Base-by-base conservation (phyloP, 2,797 vertebrate genomes). In the Glyptemys insculpta region DNA sequence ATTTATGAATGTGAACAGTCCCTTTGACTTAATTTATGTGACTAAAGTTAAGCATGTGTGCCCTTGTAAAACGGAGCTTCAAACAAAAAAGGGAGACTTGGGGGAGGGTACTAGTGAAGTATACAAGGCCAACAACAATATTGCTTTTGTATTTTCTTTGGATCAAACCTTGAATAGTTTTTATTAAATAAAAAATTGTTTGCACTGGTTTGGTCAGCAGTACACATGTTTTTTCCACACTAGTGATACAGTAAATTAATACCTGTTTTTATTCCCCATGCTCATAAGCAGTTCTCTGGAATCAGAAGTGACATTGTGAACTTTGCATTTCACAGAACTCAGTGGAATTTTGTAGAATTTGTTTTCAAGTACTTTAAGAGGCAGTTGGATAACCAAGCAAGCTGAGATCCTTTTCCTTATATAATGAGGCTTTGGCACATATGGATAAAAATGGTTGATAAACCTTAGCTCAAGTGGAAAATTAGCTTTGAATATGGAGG, bases 401-500 rank as follows among this genome's bases (percentile, higher is more conserved):
- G n/a, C 23, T 41, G 21, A 19, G 10, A 23, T 5, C 5, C 19
- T 41, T 82, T 80, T 41, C 21, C 19, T 84, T 80, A 27, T 0
- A 0, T 18, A 72, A 0, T 15, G 52, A 9, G 1, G 78, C 72
- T 81, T 5, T 59, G 5, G 8, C 41, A n/a, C 79, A 53, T 47
- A 87, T 87, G 4, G 8, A 72, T 86, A 41, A 76, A 47, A 83
- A 41, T 41, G n/a, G n/a, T 21, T 41, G 19, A 37, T 41, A 41
- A 21, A 68, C 2, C 65, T 72, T 68, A 54, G 18, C 6, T 84
- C 41, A 86, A 79, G 21, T 12, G 90, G 41, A 72, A 89, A 90
- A 65, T 49, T 34, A 65, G 4, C 72, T 87, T 89, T 57, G 14
- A 83, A 14, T 6, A 89, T 2, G 93, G 54, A 91, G 16, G 19